Evolutionary conservation across 1,140 invertebrate genomes (phyloP).

Genomic region (Orchesella cincta): DNA sequence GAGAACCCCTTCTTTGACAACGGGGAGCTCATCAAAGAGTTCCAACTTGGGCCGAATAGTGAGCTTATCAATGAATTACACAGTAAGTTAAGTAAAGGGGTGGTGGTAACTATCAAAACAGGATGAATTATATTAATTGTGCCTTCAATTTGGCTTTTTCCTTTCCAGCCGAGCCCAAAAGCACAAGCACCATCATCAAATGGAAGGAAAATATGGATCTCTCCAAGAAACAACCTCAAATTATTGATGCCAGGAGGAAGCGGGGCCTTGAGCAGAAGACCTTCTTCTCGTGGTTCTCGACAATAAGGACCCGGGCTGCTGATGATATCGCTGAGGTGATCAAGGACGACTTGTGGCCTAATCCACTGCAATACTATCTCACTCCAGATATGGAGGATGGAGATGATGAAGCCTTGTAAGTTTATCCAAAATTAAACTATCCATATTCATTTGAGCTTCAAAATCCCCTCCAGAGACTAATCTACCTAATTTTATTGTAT

Average conservation of each 20-base stretch:
- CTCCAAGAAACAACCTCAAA: conserved; percentile 63
- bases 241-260: conserved; percentile 61
- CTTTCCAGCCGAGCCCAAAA: conserved; percentile 71
- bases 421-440: too few relatives aligned
- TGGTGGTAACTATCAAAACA: too few relatives aligned
- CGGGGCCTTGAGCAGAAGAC: conserved; percentile 67
- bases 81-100: too few relatives aligned
- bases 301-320: conserved; percentile 73
- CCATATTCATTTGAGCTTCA: too few relatives aligned
- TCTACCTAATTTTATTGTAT: not conserved
- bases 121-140: too few relatives aligned
- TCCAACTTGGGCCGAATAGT: conserved; percentile 70
- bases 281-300: conserved; percentile 80
- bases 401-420: conserved; percentile 57
- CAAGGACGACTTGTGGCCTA: conserved; percentile 89
- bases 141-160: too few relatives aligned
- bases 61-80: too few relatives aligned
- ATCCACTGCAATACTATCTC: conserved; percentile 78
- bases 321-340: conserved; percentile 80
- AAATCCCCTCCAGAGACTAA: not conserved
- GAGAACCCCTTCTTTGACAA: conserved; percentile 87
- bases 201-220: conserved; percentile 77
- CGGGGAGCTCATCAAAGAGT: conserved; percentile 76
- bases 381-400: conserved; percentile 75
- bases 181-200: conserved; percentile 70